Conservation (phyloP, 2,113 vertebrate species). For the Mus musculus region GRCm39 chr14:61897501-61898000, state of each 20-base stretch:
- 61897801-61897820: not conserved
- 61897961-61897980: too few relatives aligned
- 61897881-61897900: not conserved
- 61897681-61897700: not conserved
- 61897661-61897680: not conserved
- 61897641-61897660: not conserved
- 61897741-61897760: not conserved
- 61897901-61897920: not conserved
- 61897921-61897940: not conserved
- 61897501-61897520: constrained; percentile 16
- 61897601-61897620: not conserved
- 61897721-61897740: not conserved
- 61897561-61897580: not conserved
- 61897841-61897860: not conserved
- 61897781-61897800: constrained; percentile 29
- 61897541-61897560: not conserved
- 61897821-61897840: not conserved
- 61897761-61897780: constrained; percentile 16
- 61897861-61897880: not conserved
- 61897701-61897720: not conserved
- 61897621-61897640: not conserved
- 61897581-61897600: constrained; percentile 20
- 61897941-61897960: constrained; percentile 30
- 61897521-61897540: constrained; percentile 20
- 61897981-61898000: too few relatives aligned